These are phyloP conservation scores for Amblyornis subalaris DNA, from an alignment of 2,113 vertebrate genomes.

Conservation along the genomic window DNA sequence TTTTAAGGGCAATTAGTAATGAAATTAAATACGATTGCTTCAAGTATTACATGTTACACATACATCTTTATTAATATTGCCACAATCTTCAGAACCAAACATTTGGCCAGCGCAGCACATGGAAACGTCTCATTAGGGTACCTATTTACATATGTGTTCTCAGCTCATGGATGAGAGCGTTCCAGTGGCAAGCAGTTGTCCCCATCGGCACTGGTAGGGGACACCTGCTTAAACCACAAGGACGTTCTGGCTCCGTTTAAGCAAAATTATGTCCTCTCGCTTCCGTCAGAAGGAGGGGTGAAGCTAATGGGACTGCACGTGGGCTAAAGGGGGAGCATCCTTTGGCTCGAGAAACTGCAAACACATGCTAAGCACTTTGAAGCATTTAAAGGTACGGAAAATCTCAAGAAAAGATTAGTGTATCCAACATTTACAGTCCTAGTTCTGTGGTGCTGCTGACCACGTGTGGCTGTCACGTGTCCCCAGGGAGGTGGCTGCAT, in stretches of 20 bases:
- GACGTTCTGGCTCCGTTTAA: background rate
- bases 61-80: constrained; percentile 10
- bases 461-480: background rate
- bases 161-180: background rate
- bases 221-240: constrained; percentile 51
- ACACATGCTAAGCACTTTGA: background rate
- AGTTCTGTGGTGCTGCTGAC: background rate
- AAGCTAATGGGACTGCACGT: background rate
- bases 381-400: constrained; percentile 3
- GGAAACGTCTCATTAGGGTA: constrained; percentile 6
- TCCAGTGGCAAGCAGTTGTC: constrained; percentile 6
- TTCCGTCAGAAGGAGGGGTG: constrained; percentile 2
- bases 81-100: background rate
- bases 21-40: constrained; percentile 28
- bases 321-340: constrained; percentile 1
- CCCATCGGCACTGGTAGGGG: background rate
- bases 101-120: background rate
- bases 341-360: background rate
- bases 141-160: constrained; percentile 46
- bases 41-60: background rate
- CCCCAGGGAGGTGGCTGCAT: background rate
- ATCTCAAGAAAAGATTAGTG: background rate
- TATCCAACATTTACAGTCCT: background rate
- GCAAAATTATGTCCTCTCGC: background rate
- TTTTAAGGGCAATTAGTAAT: constrained; percentile 51